Evolutionary conservation across 2,888 invertebrate species (phyloP).

Genomic region (Xestoiulus laeticollis): DNA sequence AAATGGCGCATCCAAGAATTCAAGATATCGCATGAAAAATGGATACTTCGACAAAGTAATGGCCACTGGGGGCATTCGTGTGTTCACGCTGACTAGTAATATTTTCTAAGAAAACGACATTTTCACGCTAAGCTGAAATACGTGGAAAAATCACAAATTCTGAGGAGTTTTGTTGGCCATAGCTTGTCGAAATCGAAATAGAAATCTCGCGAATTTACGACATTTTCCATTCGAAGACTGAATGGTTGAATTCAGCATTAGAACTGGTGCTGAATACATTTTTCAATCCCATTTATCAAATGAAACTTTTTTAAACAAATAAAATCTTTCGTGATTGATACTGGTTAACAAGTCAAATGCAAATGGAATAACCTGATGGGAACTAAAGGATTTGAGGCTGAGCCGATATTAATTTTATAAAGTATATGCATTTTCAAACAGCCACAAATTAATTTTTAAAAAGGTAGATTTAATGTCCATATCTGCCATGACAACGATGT

Average conservation of each 20-base stretch:
- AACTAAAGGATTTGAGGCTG: too few relatives aligned
- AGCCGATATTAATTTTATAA: background rate
- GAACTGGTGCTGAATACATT: background rate
- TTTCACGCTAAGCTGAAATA: background rate
- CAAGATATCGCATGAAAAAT: background rate
- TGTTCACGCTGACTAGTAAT: background rate
- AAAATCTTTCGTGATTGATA: background rate
- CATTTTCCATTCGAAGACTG: background rate
- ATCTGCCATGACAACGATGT: slow-evolving; percentile 1
- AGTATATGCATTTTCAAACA: background rate
- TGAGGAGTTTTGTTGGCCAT: background rate
- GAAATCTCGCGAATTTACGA: background rate
- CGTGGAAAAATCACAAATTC: background rate
- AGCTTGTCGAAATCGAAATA: background rate
- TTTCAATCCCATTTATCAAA: background rate
- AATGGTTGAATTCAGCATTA: background rate
- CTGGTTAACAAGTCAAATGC: too few relatives aligned
- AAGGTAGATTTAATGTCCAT: background rate
- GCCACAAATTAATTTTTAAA: background rate
- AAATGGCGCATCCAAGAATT: background rate
- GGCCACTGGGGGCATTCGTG: background rate
- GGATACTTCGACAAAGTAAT: background rate
- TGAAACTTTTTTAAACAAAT: background rate
- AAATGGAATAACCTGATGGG: too few relatives aligned
- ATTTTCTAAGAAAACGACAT: background rate